Evolutionary conservation across 2,113 vertebrate species (phyloP), one percentile per base, ranked within the genome.

Genomic region (Fregetta grallaria): DNA sequence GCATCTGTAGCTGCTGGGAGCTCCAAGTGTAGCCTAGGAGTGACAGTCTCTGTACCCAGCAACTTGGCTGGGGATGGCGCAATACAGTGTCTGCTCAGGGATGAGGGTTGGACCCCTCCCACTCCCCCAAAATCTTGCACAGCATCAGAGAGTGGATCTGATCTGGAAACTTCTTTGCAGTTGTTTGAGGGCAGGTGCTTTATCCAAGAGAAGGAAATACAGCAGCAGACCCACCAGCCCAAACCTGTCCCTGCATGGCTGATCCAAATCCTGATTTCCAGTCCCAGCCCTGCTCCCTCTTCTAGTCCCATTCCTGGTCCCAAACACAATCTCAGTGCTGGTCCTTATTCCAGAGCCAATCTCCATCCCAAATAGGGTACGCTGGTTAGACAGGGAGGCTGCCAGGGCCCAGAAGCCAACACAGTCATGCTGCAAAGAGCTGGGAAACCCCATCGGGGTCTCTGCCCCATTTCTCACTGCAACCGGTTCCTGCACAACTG

Each of bases 391-490:
- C 0, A 8, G 26, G 27, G 58, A 75, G n/a, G 56, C n/a, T 88
- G 16, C 10, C 86, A 58, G 59, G 56, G 42, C 53, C 36, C 32
- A 3, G 10, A 22, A 72, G 17, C 62, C 80, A 38, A 2, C 58
- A 42, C 17, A 77, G 38, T 15, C 40, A 72, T 15, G 0, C 23
- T 22, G 15, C 63, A 4, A 25, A 66, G 44, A 77, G 17, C 42
- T 17, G 38, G 15, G 45, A 83, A 80, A 53, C 16, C 36, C 40
- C 50, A 7, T 0, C 0, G 2, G 23, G 34, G 1, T 29, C 63
- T 83, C 30, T 7, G 52, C 62, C 52, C 45, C 21, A 0, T 61
- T 88, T 70, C 88, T 30, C 44, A 30, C 73, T 21, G 53, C 76
- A 14, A 47, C 20, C 47, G 8, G 32, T 21, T 53, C 34, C 73